These are phyloP conservation scores for Bellardia bayeri DNA, from an alignment of 2,888 invertebrate species.

Conservation along the genomic window DNA sequence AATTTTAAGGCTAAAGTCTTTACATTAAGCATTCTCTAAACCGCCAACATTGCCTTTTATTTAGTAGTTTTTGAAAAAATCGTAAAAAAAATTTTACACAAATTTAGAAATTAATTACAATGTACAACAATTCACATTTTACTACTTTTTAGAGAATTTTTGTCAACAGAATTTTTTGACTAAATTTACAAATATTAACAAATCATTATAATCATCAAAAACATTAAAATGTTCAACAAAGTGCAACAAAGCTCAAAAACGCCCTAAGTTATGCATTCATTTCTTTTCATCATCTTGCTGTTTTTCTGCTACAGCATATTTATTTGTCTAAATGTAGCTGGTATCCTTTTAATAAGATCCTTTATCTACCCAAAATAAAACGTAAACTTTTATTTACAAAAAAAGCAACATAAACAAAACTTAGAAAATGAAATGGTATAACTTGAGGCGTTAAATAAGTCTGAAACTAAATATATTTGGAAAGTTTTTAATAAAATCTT, in stretches of 20 bases:
- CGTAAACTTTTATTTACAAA: not conserved
- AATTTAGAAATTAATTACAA: no score
- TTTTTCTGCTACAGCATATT: not conserved
- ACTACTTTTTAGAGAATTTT: no score
- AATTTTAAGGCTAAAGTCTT: no score
- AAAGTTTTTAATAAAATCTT: conserved; percentile 34
- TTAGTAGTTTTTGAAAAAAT: no score
- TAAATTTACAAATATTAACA: conserved; percentile 2
- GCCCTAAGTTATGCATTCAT: conserved; percentile 39
- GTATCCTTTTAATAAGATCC: not conserved
- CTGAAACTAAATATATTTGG: not conserved
- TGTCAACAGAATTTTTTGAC: no score
- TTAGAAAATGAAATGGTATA: not conserved
- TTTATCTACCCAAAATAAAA: conserved; percentile 1
- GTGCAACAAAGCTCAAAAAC: conserved; percentile 6
- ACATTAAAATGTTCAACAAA: conserved; percentile 1
- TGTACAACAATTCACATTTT: no score
- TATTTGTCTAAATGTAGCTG: conserved; percentile 1
- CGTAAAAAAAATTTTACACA: no score
- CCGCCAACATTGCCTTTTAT: no score
- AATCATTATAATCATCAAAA: conserved; percentile 16
- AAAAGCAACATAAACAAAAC: not conserved
- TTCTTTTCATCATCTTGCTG: not conserved
- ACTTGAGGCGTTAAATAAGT: conserved; percentile 13
- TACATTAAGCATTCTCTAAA: no score